A percentile compares a stretch with the other conserved stretches of the same genome.
phyloP scores from a whole-genome alignment of 2,113 vertebrate species.

The Myotis davidii region DNA sequence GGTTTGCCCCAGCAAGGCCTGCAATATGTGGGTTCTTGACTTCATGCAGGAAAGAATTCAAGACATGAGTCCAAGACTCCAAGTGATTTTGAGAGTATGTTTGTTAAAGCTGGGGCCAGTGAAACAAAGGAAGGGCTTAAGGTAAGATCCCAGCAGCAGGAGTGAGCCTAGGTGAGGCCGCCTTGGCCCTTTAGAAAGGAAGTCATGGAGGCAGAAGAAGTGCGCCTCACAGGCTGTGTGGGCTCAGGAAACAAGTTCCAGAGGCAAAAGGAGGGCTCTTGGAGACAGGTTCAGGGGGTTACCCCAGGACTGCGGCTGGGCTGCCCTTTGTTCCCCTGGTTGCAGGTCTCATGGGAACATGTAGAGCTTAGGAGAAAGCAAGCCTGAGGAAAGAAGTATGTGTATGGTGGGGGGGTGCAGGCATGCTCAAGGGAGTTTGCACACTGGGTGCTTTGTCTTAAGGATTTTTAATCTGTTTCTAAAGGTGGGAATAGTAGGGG shows the following conservation, averaged over 20 bases:
- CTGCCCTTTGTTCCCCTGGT: background rate
- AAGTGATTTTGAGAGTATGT: background rate
- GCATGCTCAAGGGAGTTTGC: background rate
- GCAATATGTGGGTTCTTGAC: background rate
- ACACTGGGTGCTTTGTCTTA: background rate
- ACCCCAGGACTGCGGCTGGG: background rate
- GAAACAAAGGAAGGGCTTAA: background rate
- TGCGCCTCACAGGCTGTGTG: background rate
- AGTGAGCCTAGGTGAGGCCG: background rate
- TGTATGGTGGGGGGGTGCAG: too few species aligned
- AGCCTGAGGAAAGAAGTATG: background rate
- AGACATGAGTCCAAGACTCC: background rate
- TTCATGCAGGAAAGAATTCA: background rate
- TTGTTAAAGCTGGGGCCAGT: background rate
- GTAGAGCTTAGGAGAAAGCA: background rate
- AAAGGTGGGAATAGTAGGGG: background rate
- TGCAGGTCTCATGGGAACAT: background rate
- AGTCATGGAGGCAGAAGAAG: background rate
- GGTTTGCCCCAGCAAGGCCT: background rate
- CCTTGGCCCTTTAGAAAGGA: background rate
- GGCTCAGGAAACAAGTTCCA: background rate
- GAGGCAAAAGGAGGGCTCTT: background rate
- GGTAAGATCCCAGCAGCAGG: background rate
- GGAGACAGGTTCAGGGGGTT: background rate
- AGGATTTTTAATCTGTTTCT: background rate